Evolutionary conservation across 2,888 invertebrate species (phyloP).

Genomic region (Leucoma salicis): DNA sequence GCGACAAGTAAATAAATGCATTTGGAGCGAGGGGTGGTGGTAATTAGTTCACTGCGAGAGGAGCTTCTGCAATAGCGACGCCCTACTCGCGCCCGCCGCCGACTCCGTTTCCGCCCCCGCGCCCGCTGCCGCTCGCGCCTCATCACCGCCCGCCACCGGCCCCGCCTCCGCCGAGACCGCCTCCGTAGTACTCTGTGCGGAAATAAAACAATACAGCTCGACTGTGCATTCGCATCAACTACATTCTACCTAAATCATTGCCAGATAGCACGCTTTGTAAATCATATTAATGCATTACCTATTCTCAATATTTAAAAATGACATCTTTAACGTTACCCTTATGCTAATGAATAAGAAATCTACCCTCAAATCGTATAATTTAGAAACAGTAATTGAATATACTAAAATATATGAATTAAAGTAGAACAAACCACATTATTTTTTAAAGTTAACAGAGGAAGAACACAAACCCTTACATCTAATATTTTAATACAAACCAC

Average conservation of each 20-base stretch:
- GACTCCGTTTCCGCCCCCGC: constrained; percentile 29
- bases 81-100: constrained; percentile 75
- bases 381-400: too few species aligned
- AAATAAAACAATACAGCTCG: constrained; percentile 5
- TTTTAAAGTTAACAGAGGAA: not conserved
- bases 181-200: constrained; percentile 75
- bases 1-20: constrained; percentile 69
- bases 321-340: too few species aligned
- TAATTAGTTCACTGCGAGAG: constrained; percentile 88
- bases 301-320: too few species aligned
- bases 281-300: too few species aligned
- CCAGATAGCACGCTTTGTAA: too few species aligned
- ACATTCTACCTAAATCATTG: not conserved
- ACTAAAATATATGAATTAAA: too few species aligned
- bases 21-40: constrained; percentile 19
- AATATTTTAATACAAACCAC: not conserved
- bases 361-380: too few species aligned
- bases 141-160: constrained; percentile 50
- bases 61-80: constrained; percentile 92
- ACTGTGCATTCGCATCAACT: not conserved
- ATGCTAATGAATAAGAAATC: too few species aligned
- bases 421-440: not conserved
- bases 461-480: not conserved
- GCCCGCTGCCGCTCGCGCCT: constrained; percentile 40
- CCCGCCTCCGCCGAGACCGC: constrained; percentile 72